These are phyloP conservation scores for Symphodus melops DNA, from an alignment of 2,113 vertebrate species.

Conservation along the genomic window DNA sequence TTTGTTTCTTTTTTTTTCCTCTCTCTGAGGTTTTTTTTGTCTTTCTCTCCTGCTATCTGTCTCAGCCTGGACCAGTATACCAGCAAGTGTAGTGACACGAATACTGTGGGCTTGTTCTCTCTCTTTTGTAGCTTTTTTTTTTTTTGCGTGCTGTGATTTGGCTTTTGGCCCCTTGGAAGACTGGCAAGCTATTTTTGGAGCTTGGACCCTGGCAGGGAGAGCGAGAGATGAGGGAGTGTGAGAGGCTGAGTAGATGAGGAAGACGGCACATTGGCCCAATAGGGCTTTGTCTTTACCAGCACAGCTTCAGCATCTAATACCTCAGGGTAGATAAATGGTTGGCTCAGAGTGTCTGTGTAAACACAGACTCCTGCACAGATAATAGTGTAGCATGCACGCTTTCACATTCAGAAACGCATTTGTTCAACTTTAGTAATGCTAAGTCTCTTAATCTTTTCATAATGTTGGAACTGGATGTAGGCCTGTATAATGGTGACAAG, in stretches of 20 bases:
- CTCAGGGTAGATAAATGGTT: conserved; percentile 61
- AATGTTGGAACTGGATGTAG: too few relatives aligned
- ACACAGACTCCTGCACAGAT: conserved; percentile 56
- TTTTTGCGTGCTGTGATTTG: conserved; percentile 67
- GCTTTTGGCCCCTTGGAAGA: conserved; percentile 70
- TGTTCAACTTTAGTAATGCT: conserved; percentile 35
- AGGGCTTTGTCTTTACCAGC: conserved; percentile 60
- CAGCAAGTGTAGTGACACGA: conserved; percentile 58
- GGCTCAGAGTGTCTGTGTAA: conserved; percentile 62
- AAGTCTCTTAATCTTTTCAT: not conserved
- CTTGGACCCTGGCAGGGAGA: conserved; percentile 48
- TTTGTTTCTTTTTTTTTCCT: conserved; percentile 10
- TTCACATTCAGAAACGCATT: conserved; percentile 33
- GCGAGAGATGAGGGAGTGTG: conserved; percentile 37
- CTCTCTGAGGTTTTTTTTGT: conserved; percentile 11
- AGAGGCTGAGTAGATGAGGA: conserved; percentile 17
- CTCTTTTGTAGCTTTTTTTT: conserved; percentile 41
- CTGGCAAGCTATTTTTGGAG: conserved; percentile 73
- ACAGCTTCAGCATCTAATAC: conserved; percentile 50
- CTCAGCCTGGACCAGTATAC: conserved; percentile 40
- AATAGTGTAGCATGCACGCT: conserved; percentile 22
- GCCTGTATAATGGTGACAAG: too few relatives aligned
- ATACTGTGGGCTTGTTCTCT: conserved; percentile 63
- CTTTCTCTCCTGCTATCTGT: not conserved
- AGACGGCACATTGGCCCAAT: conserved; percentile 54